Percentiles rank a stretch among this genome's conserved stretches.
Conservation (phyloP, 2,113 vertebrate genomes). For the Callospermophilus lateralis region DNA sequence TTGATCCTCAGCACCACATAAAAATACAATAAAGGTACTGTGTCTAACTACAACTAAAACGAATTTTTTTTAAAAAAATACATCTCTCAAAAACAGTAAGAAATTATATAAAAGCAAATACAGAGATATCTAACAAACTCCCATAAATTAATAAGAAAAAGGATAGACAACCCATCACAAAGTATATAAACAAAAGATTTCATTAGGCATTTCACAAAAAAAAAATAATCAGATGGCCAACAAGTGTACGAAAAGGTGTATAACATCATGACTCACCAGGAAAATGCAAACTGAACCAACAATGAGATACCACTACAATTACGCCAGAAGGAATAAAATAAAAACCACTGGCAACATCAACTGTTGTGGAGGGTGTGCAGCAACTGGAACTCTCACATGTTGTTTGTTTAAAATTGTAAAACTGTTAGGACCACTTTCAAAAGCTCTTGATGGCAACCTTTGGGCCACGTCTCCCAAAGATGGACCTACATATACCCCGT, state of each 20-base stretch:
- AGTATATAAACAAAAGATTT: neutral
- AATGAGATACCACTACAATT: neutral
- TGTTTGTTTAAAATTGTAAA: neutral
- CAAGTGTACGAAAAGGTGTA: neutral
- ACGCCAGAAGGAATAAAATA: neutral
- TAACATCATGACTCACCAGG: neutral
- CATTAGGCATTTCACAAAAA: neutral
- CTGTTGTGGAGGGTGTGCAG: too few relatives aligned
- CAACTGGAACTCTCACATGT: neutral
- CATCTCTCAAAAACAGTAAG: neutral
- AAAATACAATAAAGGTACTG: too few relatives aligned
- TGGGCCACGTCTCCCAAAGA: neutral
- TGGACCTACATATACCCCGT: neutral
- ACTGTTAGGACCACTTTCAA: neutral
- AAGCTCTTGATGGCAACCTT: neutral
- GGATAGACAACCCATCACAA: neutral
- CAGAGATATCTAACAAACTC: neutral
- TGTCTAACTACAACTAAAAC: too few relatives aligned
- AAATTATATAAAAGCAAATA: neutral
- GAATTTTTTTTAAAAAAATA: neutral
- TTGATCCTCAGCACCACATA: too few relatives aligned
- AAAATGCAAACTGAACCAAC: neutral
- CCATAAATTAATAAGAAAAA: neutral
- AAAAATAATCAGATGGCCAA: conserved; percentile 11
- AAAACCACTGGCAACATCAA: neutral